A percentile compares a stretch with the other conserved stretches of the same genome.
These are phyloP conservation scores for Osmerus mordax DNA, from an alignment of 2,113 vertebrate genomes.

Conservation along the genomic window DNA sequence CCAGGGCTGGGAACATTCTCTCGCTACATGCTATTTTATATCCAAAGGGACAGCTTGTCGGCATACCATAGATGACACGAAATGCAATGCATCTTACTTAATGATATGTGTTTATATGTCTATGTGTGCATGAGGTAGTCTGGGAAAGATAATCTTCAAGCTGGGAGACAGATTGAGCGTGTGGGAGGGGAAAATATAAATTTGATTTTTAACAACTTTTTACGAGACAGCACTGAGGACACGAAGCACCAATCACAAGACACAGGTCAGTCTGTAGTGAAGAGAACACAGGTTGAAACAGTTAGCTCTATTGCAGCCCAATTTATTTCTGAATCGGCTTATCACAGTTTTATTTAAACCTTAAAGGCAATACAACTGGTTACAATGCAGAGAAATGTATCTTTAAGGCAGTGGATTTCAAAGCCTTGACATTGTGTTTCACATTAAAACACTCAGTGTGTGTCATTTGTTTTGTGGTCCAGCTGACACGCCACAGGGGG, in stretches of 20 bases:
- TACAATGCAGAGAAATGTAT: neutral
- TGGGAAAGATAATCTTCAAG: constrained; percentile 58
- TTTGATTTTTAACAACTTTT: constrained; percentile 62
- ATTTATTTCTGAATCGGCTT: too few relatives aligned
- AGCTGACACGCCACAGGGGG: constrained; percentile 5
- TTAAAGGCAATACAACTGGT: neutral
- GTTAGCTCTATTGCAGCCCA: too few relatives aligned
- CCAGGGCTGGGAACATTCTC: constrained; percentile 24
- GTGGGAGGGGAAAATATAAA: constrained; percentile 67
- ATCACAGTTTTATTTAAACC: too few relatives aligned
- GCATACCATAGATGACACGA: constrained; percentile 21
- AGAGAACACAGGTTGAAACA: neutral
- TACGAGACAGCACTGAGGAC: constrained; percentile 53
- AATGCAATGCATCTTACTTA: constrained; percentile 17
- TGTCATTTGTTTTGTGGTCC: constrained; percentile 6
- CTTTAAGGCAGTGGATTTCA: neutral
- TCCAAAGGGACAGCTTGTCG: constrained; percentile 21
- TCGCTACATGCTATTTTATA: constrained; percentile 10
- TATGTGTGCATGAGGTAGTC: neutral
- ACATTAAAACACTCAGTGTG: neutral
- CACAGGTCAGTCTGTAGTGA: constrained; percentile 25
- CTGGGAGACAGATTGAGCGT: constrained; percentile 63
- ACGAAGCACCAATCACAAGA: constrained; percentile 24
- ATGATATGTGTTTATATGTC: constrained; percentile 25
- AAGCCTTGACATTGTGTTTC: constrained; percentile 1